Evolutionary conservation across 2,797 vertebrate genomes (phyloP).

Genomic region (Syncerus caffer): DNA sequence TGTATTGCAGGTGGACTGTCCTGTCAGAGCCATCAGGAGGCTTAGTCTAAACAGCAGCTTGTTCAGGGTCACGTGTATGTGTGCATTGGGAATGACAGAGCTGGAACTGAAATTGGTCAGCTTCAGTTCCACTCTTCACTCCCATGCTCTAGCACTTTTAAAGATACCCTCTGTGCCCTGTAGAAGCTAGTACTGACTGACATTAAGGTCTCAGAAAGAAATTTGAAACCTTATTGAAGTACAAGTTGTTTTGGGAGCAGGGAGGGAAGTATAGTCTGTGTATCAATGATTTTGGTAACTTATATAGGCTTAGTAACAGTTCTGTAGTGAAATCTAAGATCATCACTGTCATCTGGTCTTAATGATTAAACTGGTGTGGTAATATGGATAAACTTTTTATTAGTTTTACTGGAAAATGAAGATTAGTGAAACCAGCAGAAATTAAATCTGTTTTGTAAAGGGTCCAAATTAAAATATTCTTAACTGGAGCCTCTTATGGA

Average conservation of each 20-base stretch:
- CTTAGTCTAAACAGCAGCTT: neutral
- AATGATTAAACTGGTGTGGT: neutral
- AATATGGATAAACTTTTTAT: neutral
- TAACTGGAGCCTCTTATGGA: neutral
- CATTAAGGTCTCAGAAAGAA: neutral
- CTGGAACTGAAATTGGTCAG: neutral
- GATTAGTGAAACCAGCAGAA: neutral
- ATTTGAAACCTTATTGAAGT: neutral
- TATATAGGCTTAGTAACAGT: neutral
- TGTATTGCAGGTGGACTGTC: neutral
- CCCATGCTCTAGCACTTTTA: neutral
- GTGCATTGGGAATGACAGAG: neutral
- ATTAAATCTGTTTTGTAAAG: neutral
- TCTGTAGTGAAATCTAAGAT: neutral
- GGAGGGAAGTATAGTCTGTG: neutral
- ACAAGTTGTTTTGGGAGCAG: neutral
- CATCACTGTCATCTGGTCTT: neutral
- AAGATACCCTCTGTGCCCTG: neutral
- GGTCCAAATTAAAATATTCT: neutral
- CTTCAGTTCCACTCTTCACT: neutral
- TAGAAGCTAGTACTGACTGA: neutral
- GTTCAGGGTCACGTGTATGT: neutral
- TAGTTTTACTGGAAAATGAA: neutral
- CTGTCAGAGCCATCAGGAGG: neutral
- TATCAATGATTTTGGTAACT: neutral